phyloP scores from a whole-genome alignment of 2,113 vertebrate genomes.

The Mugil cephalus region DNA sequence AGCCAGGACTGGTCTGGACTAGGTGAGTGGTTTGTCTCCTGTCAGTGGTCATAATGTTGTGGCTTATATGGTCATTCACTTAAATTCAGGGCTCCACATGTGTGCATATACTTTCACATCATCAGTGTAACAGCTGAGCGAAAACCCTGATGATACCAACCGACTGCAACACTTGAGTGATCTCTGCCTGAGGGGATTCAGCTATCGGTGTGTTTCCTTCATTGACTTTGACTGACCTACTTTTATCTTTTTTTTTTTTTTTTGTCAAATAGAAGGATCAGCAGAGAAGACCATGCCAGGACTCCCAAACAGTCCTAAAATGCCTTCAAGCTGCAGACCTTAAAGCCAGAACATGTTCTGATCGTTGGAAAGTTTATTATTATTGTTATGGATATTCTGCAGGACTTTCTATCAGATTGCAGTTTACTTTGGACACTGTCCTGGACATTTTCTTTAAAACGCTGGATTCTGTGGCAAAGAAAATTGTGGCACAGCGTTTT shows the following conservation, averaged over 20 bases:
- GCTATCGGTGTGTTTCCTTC: slow-evolving; percentile 5
- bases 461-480: slow-evolving; percentile 1
- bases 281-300: not conserved
- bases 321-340: slow-evolving; percentile 1
- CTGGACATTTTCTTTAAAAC: not conserved
- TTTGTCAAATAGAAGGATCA: not conserved
- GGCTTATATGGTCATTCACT: no score
- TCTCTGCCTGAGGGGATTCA: slow-evolving; percentile 5
- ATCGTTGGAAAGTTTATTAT: slow-evolving; percentile 21
- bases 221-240: not conserved
- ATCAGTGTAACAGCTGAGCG: not conserved
- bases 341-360: not conserved
- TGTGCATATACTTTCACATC: no score
- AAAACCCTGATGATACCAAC: not conserved
- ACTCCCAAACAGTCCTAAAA: not conserved
- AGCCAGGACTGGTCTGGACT: no score
- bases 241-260: slow-evolving; percentile 8
- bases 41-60: no score
- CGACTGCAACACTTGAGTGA: slow-evolving; percentile 15
- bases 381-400: not conserved
- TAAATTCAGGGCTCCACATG: no score
- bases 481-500: slow-evolving; percentile 21
- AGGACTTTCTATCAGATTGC: not conserved
- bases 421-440: slow-evolving; percentile 28
- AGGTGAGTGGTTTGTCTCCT: no score